Evolutionary conservation across 2,113 vertebrate species (phyloP).

Genomic region (Ceyx melanurus): DNA sequence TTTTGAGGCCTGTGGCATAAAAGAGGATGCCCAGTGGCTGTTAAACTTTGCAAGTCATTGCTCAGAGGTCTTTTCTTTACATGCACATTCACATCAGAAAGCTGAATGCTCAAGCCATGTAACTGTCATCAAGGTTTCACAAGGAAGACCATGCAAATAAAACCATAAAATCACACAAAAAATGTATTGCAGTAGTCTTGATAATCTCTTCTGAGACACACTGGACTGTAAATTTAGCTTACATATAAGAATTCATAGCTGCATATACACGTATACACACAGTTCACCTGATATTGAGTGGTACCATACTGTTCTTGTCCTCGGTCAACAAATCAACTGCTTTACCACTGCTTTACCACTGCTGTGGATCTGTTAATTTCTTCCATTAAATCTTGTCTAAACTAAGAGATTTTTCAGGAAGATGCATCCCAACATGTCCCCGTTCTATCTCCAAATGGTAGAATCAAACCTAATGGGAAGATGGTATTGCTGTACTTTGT

Average conservation of each 20-base stretch:
- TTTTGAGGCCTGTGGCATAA: neutral
- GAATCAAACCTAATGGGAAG: neutral
- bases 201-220: neutral
- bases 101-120: neutral
- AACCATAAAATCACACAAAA: neutral
- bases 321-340: neutral
- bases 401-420: neutral
- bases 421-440: neutral
- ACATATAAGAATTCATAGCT: fast-evolving
- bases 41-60: neutral
- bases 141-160: neutral
- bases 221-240: neutral
- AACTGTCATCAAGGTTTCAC: neutral
- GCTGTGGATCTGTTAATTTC: neutral
- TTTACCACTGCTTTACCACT: too few relatives aligned
- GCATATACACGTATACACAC: fast-evolving
- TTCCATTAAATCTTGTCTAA: neutral
- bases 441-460: neutral
- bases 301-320: neutral
- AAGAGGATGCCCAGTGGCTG: neutral
- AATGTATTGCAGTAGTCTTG: neutral
- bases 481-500: neutral
- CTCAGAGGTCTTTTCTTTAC: neutral
- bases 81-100: neutral
- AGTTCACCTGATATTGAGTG: too few relatives aligned